These are phyloP conservation scores for Spisula solida DNA, from an alignment of 2,888 invertebrate species.

Conservation along the genomic window DNA sequence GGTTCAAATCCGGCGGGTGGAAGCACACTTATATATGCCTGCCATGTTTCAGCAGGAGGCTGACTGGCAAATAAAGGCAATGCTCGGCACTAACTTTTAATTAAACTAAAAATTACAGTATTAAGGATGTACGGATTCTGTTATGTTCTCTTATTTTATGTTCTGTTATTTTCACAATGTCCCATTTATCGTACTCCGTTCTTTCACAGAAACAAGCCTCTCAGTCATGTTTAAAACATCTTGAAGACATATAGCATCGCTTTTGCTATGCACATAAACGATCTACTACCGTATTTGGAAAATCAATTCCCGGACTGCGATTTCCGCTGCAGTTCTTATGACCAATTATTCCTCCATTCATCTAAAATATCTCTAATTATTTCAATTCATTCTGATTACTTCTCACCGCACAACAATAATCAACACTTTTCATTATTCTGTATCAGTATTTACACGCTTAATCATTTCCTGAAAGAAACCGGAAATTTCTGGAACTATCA, in stretches of 20 bases:
- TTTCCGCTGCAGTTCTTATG: not conserved
- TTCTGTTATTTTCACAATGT: not conserved
- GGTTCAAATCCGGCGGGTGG: no score
- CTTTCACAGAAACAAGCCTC: slow-evolving; percentile 6
- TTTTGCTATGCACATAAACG: not conserved
- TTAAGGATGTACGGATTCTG: no score
- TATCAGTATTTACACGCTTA: not conserved
- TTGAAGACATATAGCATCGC: not conserved
- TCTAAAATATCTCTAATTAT: not conserved
- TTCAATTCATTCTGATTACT: not conserved
- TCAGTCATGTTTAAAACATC: not conserved
- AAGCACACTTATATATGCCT: no score
- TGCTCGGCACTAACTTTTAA: no score
- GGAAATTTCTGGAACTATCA: not conserved
- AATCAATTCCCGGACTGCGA: not conserved
- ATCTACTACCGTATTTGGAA: not conserved
- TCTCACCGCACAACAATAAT: not conserved
- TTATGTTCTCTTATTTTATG: no score
- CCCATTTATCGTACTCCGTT: not conserved
- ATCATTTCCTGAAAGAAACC: not conserved
- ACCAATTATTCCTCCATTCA: not conserved
- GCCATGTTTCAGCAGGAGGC: no score
- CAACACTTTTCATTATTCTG: not conserved
- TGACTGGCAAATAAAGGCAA: no score
- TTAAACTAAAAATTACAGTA: no score